Base-by-base conservation (phyloP, 2,888 invertebrate species). In the Amblyteles armatorius region DNA sequence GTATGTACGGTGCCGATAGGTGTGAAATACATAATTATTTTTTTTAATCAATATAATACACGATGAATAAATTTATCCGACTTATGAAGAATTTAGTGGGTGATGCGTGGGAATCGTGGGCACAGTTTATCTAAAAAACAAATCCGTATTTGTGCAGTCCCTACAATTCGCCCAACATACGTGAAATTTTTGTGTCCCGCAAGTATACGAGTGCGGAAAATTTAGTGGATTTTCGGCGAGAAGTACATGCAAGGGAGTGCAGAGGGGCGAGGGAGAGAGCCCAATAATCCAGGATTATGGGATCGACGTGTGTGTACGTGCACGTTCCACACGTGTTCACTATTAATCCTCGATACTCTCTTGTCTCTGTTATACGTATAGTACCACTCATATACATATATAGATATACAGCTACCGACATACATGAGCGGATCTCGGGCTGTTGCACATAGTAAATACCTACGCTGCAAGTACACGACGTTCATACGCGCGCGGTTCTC, bases 211-310 rank as follows among this genome's bases (percentile, higher is more conserved):
- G 26, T 52, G 9, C 40, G 26, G 40, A 65, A 72, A 55, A 72
- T 68, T 60, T 26, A 44, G 71, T 63, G 36, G 33, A 29, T 76
- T 36, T 60, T 33, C 22, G 16, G 6, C 29, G 60, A 63, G 16
- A 29, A 13, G n/a, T 16, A 63, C 33, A 36, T 11, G 57, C 57
- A 36, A 44, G 50, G 57, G 65, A 26, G 50, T 69, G 82, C 52
- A 63, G 29, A 57, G 50, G 44, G 40, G 40, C 52, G 50, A 33
- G 65, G 67, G 48, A 55, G 82, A 52, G 63, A 71, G 67, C n/a
- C 76, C 85, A 82, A 85, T 79, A 85, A 85, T 82, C 85, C 71
- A 9, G 79, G 82, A 85, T 82, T 82, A 82, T 85, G 79, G 85
- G 79, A 79, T 82, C 79, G 26, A 79, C n/a, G 60, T 63, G 33